Conservation (phyloP, 2,888 invertebrate genomes). For the Drosophila austrosaltans region DNA sequence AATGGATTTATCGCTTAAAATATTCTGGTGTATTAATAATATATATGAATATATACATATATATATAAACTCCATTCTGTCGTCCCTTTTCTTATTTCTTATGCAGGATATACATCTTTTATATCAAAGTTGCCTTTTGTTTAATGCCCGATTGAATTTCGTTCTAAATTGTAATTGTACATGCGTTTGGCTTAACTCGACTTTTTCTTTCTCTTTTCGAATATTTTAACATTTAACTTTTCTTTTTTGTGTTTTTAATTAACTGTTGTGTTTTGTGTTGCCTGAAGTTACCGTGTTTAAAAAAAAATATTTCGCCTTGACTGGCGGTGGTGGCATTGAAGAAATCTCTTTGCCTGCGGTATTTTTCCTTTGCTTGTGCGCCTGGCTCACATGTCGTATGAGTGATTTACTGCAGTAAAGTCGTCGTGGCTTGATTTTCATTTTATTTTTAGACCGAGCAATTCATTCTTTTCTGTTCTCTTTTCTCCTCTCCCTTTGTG, state of each 20-base stretch:
- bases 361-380: not conserved
- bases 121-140: constrained; percentile 8
- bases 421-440: constrained; percentile 12
- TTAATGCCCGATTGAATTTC: not conserved
- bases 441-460: constrained; percentile 43
- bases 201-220: not conserved
- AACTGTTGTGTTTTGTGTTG: not conserved
- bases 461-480: not conserved
- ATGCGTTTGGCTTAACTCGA: not conserved
- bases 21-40: too few relatives aligned
- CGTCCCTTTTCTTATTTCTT: too few relatives aligned
- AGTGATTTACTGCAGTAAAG: constrained; percentile 37
- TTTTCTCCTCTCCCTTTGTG: constrained; percentile 21
- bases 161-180: not conserved
- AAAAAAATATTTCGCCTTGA: not conserved
- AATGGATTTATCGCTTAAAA: too few relatives aligned
- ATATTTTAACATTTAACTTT: not conserved
- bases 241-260: not conserved
- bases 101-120: not conserved
- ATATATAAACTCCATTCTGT: too few relatives aligned
- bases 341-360: not conserved
- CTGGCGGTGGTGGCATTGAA: not conserved
- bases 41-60: too few relatives aligned
- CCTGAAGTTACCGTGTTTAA: not conserved
- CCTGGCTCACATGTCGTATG: constrained; percentile 45